phyloP scores from a whole-genome alignment of 2,888 invertebrate genomes.

The Mythimna pallens region DNA sequence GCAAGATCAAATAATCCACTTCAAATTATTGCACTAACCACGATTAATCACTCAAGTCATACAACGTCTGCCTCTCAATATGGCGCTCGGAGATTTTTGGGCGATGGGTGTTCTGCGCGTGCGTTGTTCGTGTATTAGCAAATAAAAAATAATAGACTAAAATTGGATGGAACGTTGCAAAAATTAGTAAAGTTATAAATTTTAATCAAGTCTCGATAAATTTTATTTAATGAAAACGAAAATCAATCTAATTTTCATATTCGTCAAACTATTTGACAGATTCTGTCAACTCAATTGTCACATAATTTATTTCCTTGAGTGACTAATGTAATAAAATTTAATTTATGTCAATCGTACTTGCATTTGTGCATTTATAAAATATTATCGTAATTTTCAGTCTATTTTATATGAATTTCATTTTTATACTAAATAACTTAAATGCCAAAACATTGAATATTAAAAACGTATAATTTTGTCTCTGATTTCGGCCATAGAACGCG shows the following conservation, averaged over 20 bases:
- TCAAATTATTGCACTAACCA: conserved; percentile 90
- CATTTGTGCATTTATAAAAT: not conserved
- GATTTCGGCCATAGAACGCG: conserved; percentile 50
- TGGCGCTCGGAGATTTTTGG: conserved; percentile 93
- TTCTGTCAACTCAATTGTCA: conserved; percentile 71
- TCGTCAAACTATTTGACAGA: conserved; percentile 84
- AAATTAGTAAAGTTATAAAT: conserved; percentile 69
- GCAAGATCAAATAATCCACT: conserved; percentile 90
- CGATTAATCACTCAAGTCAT: conserved; percentile 90
- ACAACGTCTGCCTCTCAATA: conserved; percentile 94
- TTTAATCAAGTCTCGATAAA: conserved; percentile 68
- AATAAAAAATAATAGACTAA: conserved; percentile 81
- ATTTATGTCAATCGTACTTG: not conserved
- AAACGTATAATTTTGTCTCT: conserved; percentile 44
- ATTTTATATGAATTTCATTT: not conserved
- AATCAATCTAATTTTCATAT: conserved; percentile 83
- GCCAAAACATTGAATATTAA: conserved; percentile 20
- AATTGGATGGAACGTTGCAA: conserved; percentile 71
- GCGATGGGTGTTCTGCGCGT: conserved; percentile 90
- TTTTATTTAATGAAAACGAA: conserved; percentile 74
- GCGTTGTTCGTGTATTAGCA: conserved; percentile 87
- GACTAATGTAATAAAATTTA: conserved; percentile 4
- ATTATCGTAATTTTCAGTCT: not conserved
- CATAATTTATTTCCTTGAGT: conserved; percentile 49
- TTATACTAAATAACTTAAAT: conserved; percentile 10